Conservation (phyloP, 2,888 invertebrate genomes). For the Lobophora halterata region DNA sequence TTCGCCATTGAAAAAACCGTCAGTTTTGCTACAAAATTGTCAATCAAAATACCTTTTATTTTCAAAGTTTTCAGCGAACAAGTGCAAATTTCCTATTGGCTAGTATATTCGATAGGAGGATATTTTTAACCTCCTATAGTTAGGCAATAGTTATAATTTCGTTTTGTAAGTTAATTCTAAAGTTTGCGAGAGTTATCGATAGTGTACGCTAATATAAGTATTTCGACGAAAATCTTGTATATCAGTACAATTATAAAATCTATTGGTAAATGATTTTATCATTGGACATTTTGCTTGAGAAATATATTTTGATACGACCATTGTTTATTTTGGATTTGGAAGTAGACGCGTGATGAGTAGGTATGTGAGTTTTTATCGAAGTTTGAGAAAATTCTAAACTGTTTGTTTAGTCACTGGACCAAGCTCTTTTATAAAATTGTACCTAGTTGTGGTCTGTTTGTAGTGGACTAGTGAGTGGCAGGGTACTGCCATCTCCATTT, state of each 20-base stretch:
- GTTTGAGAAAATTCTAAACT: slow-evolving; percentile 36
- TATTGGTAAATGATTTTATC: slow-evolving; percentile 46
- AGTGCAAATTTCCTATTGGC: slow-evolving; percentile 43
- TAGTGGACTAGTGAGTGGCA: too few relatives aligned
- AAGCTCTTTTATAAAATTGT: slow-evolving; percentile 42
- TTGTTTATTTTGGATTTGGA: slow-evolving; percentile 53
- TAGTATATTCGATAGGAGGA: slow-evolving; percentile 36
- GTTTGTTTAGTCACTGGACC: slow-evolving; percentile 49
- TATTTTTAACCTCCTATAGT: slow-evolving; percentile 44
- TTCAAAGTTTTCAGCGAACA: slow-evolving; percentile 23
- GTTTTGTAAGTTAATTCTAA: slow-evolving; percentile 61
- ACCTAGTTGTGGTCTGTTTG: slow-evolving; percentile 32
- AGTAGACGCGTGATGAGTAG: slow-evolving; percentile 29
- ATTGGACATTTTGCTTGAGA: slow-evolving; percentile 56
- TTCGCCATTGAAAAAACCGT: slow-evolving; percentile 1
- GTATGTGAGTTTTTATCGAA: slow-evolving; percentile 13
- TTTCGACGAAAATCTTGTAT: slow-evolving; percentile 64
- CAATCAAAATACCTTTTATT: too few relatives aligned
- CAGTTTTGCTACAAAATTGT: too few relatives aligned
- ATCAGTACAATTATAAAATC: slow-evolving; percentile 72
- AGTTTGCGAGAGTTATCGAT: slow-evolving; percentile 36
- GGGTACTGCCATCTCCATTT: too few relatives aligned
- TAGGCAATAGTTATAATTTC: slow-evolving; percentile 57
- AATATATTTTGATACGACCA: slow-evolving; percentile 71
- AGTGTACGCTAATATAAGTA: slow-evolving; percentile 38